Conservation (phyloP, 2,113 vertebrate species). For the Leptobrachium ailaonicum region DNA sequence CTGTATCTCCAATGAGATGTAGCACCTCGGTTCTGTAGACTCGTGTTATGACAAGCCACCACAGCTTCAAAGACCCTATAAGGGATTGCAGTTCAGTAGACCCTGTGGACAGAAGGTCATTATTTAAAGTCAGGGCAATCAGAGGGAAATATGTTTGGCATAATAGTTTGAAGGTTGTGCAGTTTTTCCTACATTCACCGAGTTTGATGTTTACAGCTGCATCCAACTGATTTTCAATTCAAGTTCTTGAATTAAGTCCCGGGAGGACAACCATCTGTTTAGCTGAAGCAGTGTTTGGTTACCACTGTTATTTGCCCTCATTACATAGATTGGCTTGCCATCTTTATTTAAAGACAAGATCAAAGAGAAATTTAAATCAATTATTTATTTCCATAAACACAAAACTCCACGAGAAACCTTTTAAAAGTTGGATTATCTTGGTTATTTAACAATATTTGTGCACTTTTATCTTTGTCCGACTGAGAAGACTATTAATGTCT, state of each 20-base stretch:
- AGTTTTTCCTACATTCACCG: not conserved
- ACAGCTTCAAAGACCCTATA: too few relatives aligned
- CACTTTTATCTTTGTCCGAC: too few relatives aligned
- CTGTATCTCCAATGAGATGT: too few relatives aligned
- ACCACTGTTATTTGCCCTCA: not conserved
- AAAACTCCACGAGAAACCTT: too few relatives aligned
- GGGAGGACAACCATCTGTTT: constrained; percentile 10
- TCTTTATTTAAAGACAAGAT: not conserved
- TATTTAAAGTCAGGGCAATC: not conserved
- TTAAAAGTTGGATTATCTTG: too few relatives aligned
- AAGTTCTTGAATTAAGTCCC: constrained; percentile 15
- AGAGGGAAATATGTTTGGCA: not conserved
- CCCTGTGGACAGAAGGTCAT: too few relatives aligned
- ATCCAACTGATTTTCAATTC: constrained; percentile 20
- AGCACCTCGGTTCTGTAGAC: too few relatives aligned
- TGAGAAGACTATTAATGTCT: too few relatives aligned
- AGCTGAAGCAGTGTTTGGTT: constrained; percentile 30
- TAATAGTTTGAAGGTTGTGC: too few relatives aligned
- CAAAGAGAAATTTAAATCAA: not conserved
- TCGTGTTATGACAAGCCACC: too few relatives aligned
- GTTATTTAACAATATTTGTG: too few relatives aligned
- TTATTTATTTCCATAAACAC: not conserved
- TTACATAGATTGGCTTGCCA: not conserved
- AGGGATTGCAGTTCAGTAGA: too few relatives aligned
- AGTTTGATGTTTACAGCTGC: not conserved